Evolutionary conservation across 2,888 invertebrate genomes (phyloP).

Genomic region (Sarcophaga caerulescens): DNA sequence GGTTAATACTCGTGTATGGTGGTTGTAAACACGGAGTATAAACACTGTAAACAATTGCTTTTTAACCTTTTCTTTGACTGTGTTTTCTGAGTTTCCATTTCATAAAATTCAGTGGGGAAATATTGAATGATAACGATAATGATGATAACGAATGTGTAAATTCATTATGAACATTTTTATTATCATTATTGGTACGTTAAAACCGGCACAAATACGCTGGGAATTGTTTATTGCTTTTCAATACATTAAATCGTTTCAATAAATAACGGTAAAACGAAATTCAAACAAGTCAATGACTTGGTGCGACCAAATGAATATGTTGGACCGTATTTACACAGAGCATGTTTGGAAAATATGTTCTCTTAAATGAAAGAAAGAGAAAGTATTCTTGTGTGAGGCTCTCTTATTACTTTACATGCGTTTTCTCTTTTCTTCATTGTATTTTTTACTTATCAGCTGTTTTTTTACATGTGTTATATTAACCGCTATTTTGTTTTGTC

Average conservation of each 20-base stretch:
- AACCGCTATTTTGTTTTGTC: neutral
- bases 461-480: constrained; percentile 14
- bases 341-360: constrained; percentile 6
- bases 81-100: too few species aligned
- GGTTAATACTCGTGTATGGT: too few species aligned
- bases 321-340: neutral
- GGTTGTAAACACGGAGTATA: too few species aligned
- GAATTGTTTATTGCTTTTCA: neutral
- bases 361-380: neutral
- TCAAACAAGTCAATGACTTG: constrained; percentile 31
- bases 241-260: neutral
- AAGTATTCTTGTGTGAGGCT: neutral
- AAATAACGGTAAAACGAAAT: neutral
- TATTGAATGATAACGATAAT: neutral
- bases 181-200: neutral
- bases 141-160: neutral
- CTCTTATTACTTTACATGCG: neutral
- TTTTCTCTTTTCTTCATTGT: neutral
- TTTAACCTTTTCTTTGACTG: too few species aligned
- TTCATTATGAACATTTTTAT: neutral
- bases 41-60: too few species aligned
- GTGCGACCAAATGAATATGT: neutral
- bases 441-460: constrained; percentile 27
- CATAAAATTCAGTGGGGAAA: too few species aligned
- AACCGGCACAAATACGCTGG: constrained; percentile 9